phyloP scores from a whole-genome alignment of 2,113 vertebrate species.

The Triplophysa tibetana region DNA sequence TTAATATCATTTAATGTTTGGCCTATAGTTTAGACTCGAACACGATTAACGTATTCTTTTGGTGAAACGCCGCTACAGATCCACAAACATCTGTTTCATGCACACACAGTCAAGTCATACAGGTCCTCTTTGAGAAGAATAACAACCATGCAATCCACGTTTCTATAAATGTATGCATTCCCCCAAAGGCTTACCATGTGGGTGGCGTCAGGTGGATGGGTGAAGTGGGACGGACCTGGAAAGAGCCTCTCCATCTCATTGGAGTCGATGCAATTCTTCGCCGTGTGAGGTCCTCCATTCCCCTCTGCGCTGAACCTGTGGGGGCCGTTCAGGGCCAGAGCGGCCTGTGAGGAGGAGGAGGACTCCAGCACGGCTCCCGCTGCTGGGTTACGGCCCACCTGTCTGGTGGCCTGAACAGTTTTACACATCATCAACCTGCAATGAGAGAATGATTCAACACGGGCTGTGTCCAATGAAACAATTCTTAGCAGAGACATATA shows the following conservation, averaged over 20 bases:
- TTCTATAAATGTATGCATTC: slow-evolving; percentile 3
- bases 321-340: slow-evolving; percentile 71
- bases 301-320: slow-evolving; percentile 60
- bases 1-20: too few relatives aligned
- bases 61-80: too few relatives aligned
- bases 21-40: too few relatives aligned
- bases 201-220: slow-evolving; percentile 63
- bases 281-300: slow-evolving; percentile 65
- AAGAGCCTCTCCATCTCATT: slow-evolving; percentile 90
- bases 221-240: slow-evolving; percentile 59
- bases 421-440: slow-evolving; percentile 90
- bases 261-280: slow-evolving; percentile 69
- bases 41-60: too few relatives aligned
- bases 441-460: slow-evolving; percentile 38
- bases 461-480: background rate
- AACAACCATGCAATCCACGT: background rate
- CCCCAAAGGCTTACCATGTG: slow-evolving; percentile 71
- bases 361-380: slow-evolving; percentile 62
- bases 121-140: background rate
- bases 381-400: slow-evolving; percentile 70
- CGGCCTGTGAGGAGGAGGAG: slow-evolving; percentile 71
- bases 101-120: background rate
- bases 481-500: background rate
- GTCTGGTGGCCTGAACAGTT: slow-evolving; percentile 84
- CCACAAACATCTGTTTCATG: background rate